Percentiles rank a stretch among this genome's conserved stretches.
Conservation (phyloP, 2,113 vertebrate genomes). For the Ginglymostoma cirratum region DNA sequence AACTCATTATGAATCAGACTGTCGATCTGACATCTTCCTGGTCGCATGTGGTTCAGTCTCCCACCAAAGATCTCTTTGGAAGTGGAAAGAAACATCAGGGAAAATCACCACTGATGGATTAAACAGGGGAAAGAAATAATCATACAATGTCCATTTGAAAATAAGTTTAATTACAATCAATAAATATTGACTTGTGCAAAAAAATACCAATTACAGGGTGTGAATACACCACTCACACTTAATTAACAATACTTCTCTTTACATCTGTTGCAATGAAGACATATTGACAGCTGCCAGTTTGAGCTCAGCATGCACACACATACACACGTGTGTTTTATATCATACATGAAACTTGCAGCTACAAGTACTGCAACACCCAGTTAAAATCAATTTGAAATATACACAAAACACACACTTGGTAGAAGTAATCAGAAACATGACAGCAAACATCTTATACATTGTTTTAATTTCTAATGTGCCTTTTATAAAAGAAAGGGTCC, state of each 20-base stretch:
- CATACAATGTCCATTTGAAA: background rate
- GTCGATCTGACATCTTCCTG: background rate
- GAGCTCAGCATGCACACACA: background rate
- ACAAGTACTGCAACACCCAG: background rate
- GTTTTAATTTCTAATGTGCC: constrained; percentile 21
- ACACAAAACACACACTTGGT: background rate
- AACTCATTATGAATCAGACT: background rate
- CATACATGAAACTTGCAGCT: background rate
- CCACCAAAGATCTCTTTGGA: background rate
- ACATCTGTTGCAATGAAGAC: background rate
- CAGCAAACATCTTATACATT: background rate
- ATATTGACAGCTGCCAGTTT: background rate
- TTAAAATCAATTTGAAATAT: background rate
- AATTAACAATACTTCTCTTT: background rate
- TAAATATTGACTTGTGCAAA: constrained; percentile 9
- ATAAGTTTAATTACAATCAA: constrained; percentile 34
- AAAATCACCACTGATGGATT: background rate
- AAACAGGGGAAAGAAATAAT: background rate
- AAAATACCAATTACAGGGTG: background rate
- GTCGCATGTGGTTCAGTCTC: background rate
- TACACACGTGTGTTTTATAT: background rate
- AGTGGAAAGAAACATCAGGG: background rate
- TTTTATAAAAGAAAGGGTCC: background rate
- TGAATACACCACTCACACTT: background rate
- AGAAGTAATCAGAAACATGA: background rate